phyloP scores from a whole-genome alignment of 2,797 vertebrate species.

The Gymnothorax reevesii region DNA sequence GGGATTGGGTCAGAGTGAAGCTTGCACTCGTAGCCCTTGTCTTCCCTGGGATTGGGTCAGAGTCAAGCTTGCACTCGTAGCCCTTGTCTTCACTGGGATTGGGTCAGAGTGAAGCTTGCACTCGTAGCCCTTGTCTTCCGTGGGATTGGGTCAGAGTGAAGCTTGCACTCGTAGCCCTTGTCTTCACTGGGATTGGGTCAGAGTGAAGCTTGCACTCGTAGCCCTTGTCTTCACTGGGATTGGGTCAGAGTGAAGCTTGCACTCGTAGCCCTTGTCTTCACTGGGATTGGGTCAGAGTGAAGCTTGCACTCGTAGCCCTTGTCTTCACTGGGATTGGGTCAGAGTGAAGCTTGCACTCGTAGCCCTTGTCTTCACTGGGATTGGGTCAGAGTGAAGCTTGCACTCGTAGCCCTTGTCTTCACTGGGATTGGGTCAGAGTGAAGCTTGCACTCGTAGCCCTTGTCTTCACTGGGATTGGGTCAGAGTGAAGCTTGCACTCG shows the following conservation, averaged over 20 bases:
- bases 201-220: constrained; percentile 24
- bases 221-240: constrained; percentile 31
- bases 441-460: constrained; percentile 30
- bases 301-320: constrained; percentile 30
- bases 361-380: constrained; percentile 31
- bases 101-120: constrained; percentile 33
- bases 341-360: constrained; percentile 22
- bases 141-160: constrained; percentile 39
- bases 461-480: constrained; percentile 40
- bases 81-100: constrained; percentile 35
- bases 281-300: constrained; percentile 40
- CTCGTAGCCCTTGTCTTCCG: constrained; percentile 24
- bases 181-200: constrained; percentile 41
- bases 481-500: constrained; percentile 21
- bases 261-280: constrained; percentile 24
- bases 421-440: constrained; percentile 40
- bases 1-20: constrained; percentile 40
- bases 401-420: constrained; percentile 26
- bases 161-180: constrained; percentile 29
- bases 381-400: constrained; percentile 37
- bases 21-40: constrained; percentile 28
- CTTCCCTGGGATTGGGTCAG: constrained; percentile 41
- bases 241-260: constrained; percentile 37
- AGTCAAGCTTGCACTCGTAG: constrained; percentile 27
- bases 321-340: constrained; percentile 40